Base-by-base conservation (phyloP, 1,140 invertebrate species). In the Euwallacea similis region DNA sequence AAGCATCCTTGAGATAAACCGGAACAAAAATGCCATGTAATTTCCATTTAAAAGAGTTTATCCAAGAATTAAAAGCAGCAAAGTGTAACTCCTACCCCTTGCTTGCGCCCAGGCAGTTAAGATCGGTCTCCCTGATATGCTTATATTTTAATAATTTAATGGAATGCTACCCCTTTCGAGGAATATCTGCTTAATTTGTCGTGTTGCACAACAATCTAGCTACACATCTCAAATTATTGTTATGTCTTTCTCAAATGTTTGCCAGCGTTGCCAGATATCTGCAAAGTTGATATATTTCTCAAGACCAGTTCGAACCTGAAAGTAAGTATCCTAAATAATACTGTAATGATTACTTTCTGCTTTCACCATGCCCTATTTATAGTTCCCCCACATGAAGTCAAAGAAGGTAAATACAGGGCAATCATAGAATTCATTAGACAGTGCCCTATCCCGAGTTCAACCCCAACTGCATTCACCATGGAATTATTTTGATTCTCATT, bases 361-460 rank as follows among this genome's bases (percentile, higher is more conserved):
- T 60, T 60, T 64, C 61, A 62, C 56, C 63, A 58, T 65, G 42
- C 62, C 47, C 21, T 71, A 71, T 68, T 70, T 68, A 66, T 15
- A 16, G 54, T 42, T 66, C 69, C 69, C 69, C 62, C 68, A 75
- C 72, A 72, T 76, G 72, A 74, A 71, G 74, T 71, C 62, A 10
- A 71, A 77, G 76, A 76, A 77, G 73, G 76, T 77, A 77, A 77
- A 77, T 77, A 77, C 73, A 72, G 69, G 73, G 75, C 72, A 76
- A 77, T 77, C 76, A 77, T 77, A 75, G 74, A 77, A 73, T 77
- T 77, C 76, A 77, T 77, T 77, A 76, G 76, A 76, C 73, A 69
- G 66, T 71, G 54, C 71, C 73, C 70, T 62, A 70, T 64, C 43
- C 63, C 21, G 67, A 71, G 64, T 70, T 58, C 11, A 74, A 74